Percentiles rank a stretch among this genome's conserved stretches.
Evolutionary conservation across 2,888 invertebrate genomes (phyloP).

Genomic region (Stenotaenia linearis): DNA sequence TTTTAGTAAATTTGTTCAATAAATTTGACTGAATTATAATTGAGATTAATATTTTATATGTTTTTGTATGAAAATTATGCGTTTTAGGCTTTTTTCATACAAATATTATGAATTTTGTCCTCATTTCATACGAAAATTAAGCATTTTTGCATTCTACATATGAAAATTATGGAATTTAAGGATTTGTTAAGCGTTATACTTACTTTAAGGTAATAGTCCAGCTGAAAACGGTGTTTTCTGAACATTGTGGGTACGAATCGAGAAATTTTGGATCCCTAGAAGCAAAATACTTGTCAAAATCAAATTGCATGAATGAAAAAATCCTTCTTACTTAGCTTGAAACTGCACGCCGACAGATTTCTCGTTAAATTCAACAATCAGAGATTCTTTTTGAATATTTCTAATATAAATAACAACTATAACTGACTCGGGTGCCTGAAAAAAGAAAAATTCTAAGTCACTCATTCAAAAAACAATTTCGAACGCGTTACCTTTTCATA

Average conservation of each 20-base stretch:
- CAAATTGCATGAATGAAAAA: not conserved
- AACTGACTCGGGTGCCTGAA: not conserved
- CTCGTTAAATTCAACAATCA: not conserved
- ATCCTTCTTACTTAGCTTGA: not conserved
- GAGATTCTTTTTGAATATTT: not conserved
- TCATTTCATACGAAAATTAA: too few species aligned
- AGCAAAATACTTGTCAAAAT: not conserved
- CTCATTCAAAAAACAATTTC: not conserved
- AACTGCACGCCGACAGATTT: not conserved
- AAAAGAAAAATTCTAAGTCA: not conserved
- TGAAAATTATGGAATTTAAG: not conserved
- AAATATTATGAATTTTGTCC: too few species aligned
- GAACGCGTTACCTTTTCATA: constrained; percentile 22
- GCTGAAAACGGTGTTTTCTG: not conserved
- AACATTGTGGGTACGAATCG: not conserved
- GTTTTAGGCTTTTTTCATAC: too few species aligned
- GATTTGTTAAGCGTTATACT: not conserved
- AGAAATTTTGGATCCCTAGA: not conserved
- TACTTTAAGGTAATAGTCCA: constrained; percentile 3
- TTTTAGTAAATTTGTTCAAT: too few species aligned
- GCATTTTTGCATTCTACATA: too few species aligned
- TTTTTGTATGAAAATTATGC: too few species aligned
- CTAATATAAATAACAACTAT: not conserved
- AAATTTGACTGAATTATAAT: too few species aligned
- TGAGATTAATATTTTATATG: too few species aligned